Base-by-base conservation (phyloP, 2,797 vertebrate genomes). In the Stomatorhinus walkeri region DNA sequence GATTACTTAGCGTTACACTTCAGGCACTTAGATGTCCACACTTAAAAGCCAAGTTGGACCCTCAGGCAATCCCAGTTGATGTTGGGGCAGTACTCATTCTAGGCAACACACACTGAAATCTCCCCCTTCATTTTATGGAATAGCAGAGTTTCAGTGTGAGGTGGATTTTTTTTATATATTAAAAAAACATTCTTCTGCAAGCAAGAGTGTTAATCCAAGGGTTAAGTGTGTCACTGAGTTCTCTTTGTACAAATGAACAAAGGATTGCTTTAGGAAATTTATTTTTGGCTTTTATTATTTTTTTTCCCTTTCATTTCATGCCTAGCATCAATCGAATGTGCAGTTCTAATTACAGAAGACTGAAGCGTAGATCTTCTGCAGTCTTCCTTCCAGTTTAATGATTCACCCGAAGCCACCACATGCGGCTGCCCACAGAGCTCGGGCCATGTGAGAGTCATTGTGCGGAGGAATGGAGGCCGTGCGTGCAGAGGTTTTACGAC, bases 1-100 rank as follows among this genome's bases (percentile, higher is more conserved):
- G 96, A 92, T 94, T 94, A 93, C 95, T 95, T 94, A 94, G 94
- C 93, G 93, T 95, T 95, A 95, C 95, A 95, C 95, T 95, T 95
- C 94, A 95, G 95, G 95, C 94, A 94, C 94, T 96, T 94, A 95
- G 94, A 95, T 89, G 93, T 94, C 94, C 94, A 90, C 87, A 90
- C 93, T 94, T 95, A 95, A 91, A 93, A 92, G 90, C 88, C 83
- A 94, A 93, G 93, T 91, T 87, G 56, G 76, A 54, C 86, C 90
- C 88, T 86, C 43, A 56, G 88, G 89, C 86, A 19, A 84, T 14
- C 64, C 46, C 83, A 87, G 79, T 36, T 28, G 19, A n/a, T 19
- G 16, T 28, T 7, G 19, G 19, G n/a, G 48, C 85, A 54, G 87
- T 19, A 81, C 51, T 85, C 40, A 51, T 85, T 48, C 72, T 89